phyloP scores from a whole-genome alignment of 64 coral and sea anemone species.

The Montipora sp. region DNA sequence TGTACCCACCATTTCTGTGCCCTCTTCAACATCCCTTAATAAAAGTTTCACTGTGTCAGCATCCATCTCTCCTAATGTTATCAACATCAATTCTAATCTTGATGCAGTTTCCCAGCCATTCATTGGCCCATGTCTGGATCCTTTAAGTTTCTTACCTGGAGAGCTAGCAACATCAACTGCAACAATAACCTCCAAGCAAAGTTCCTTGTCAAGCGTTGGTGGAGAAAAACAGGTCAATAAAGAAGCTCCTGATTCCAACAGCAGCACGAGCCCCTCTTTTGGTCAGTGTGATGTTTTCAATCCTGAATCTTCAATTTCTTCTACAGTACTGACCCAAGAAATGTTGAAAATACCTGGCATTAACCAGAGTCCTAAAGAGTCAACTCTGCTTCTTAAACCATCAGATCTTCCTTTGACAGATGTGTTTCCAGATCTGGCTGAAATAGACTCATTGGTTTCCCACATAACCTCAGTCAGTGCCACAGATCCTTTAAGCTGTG shows the following conservation, averaged over 20 bases:
- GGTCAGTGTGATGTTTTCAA: not conserved
- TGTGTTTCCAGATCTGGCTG: slow-evolving; percentile 14
- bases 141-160: slow-evolving; percentile 6
- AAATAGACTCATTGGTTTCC: slow-evolving; percentile 1
- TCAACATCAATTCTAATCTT: not conserved
- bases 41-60: not conserved
- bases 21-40: slow-evolving; percentile 11
- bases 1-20: not conserved
- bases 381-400: not conserved
- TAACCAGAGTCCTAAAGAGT: slow-evolving; percentile 5
- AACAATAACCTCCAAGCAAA: not conserved
- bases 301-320: not conserved
- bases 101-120: not conserved
- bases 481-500: not conserved
- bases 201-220: not conserved
- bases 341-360: slow-evolving; percentile 44
- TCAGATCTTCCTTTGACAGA: slow-evolving; percentile 27
- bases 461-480: not conserved
- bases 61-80: not conserved
- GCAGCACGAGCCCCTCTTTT: not conserved
- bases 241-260: not conserved
- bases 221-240: not conserved
- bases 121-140: not conserved
- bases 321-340: slow-evolving; percentile 44
- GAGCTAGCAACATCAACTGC: not conserved